Base-by-base conservation (phyloP, 2,888 invertebrate species). In the Antitype chi region DNA sequence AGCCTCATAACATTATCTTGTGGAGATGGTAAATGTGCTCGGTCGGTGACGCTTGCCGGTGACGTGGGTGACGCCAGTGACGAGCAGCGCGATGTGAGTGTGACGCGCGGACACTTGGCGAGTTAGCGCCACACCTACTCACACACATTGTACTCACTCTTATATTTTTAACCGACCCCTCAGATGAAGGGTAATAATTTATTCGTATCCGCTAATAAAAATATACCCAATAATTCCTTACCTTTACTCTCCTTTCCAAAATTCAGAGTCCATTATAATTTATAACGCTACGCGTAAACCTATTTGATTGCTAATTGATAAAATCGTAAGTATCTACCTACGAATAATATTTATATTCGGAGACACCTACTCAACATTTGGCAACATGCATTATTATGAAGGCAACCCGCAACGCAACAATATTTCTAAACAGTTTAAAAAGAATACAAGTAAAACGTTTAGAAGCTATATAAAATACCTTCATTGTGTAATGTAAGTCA, bases 1-100 rank as follows among this genome's bases (percentile, higher is more conserved):
- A 64, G 66, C 67, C 49, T 69, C 70, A 68, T 32, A 57, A 55
- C 53, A 57, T 28, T 70, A 72, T 76, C 73, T 71, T 43, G 67
- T 60, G 63, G 59, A 78, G 23, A n/a, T 25, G 72, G 17, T 15
- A 13, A 4, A 43, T 8, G 23, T n/a, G 55, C 28, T 47, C 69
- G 28, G 28, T 43, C 20, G 38, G 32, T 25, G 67, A 8, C 32
- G n/a, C n/a, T n/a, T n/a, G n/a, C 25, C 0, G 20, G 8, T 38
- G 38, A 38, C 43, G 57, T 5, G 20, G 7, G 17, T 20, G 43
- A 28, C 25, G 63, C 20, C 60, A 28, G 17, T 28, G 55, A 20
- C 28, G 43, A 17, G 47, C 17, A 11, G 72, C 32, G 32, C 28
- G 20, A 5, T 8, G 55, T 15, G 25, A n/a, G 47, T 57, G 32